Conservation (phyloP, 2,113 vertebrate species). For the Nothobranchius kuhntae region DNA sequence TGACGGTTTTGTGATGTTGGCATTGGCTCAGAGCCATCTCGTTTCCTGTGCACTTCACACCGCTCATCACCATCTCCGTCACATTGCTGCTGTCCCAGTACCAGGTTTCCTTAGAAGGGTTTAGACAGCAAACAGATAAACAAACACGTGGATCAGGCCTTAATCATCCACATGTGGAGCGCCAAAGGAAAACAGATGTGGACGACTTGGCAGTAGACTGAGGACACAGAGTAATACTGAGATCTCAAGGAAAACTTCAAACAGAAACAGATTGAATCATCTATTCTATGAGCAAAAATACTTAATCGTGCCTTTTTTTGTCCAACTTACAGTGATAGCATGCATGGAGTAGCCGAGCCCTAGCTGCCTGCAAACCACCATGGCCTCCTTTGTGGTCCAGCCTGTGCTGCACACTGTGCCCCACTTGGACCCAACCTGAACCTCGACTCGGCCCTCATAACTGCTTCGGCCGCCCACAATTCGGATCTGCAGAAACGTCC, state of each 20-base stretch:
- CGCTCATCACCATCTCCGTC: conserved; percentile 92
- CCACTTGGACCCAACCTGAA: conserved; percentile 85
- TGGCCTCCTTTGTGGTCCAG: conserved; percentile 88
- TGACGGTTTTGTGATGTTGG: conserved; percentile 84
- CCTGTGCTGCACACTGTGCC: conserved; percentile 86
- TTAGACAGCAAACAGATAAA: neutral
- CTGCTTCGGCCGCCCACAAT: conserved; percentile 81
- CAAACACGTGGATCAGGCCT: conserved; percentile 24
- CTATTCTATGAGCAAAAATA: too few relatives aligned
- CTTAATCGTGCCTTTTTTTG: neutral
- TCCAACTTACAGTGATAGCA: conserved; percentile 85
- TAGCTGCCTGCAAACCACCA: conserved; percentile 89
- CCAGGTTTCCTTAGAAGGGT: conserved; percentile 90
- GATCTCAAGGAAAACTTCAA: too few relatives aligned
- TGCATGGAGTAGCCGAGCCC: conserved; percentile 89
- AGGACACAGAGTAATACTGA: too few relatives aligned
- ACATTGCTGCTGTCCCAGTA: conserved; percentile 95
- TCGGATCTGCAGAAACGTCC: conserved; percentile 82
- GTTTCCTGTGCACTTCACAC: conserved; percentile 86
- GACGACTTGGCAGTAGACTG: neutral
- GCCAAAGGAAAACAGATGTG: conserved; percentile 41
- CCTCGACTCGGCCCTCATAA: conserved; percentile 86
- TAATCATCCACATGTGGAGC: neutral
- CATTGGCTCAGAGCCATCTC: conserved; percentile 92
- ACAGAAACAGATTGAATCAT: too few relatives aligned